Base-by-base conservation (phyloP, 35 echinoderm and acorn worm genomes). In the Apostichopus parvimensis region DNA sequence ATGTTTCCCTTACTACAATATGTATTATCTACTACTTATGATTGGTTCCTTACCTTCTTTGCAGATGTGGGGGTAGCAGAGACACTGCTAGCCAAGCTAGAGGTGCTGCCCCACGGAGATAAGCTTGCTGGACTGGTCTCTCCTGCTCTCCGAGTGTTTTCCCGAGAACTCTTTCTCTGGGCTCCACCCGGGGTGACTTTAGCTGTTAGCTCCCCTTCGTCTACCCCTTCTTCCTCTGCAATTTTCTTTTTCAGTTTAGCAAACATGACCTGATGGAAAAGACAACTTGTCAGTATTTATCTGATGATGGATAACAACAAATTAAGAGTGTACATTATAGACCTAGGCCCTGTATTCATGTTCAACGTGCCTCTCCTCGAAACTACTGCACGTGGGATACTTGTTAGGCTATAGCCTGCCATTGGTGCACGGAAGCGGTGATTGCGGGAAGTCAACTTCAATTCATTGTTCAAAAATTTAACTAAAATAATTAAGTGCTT, bases 181-280 rank as follows among this genome's bases (percentile, higher is more conserved):
- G 94, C 6, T 80, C 60, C 61, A 0, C 94, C 92, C 24, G 93
- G 87, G 4, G 62, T 90, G 54, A 83, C 82, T 72, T 90, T 92
- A 52, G 91, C 87, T 25, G 53, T 87, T 13, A 98, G 77, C 6
- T 86, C 91, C 1, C 60, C 87, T 87, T 94, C 95, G 28, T 92
- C 87, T 20, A 98, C 93, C 18, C 96, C 96, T 61, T 95, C 96
- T 73, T 95, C 96, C 53, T 95, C 92, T 8, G 82, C 96, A 54
- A 98, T 92, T 81, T 95, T 98, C 94, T 98, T 95, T 77, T 98
- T 98, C 17, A 98, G 83, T 52, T 93, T 98, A 14, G 96, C 94
- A 94, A 98, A 98, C 96, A 98, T 98, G 53, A 77, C 73, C 86
- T 84, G 55, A 20, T 82, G 14, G 79, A 53, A n/a, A 5, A 84